Conservation (phyloP, 1,140 invertebrate genomes). For the Drosophila albomicans region DNA sequence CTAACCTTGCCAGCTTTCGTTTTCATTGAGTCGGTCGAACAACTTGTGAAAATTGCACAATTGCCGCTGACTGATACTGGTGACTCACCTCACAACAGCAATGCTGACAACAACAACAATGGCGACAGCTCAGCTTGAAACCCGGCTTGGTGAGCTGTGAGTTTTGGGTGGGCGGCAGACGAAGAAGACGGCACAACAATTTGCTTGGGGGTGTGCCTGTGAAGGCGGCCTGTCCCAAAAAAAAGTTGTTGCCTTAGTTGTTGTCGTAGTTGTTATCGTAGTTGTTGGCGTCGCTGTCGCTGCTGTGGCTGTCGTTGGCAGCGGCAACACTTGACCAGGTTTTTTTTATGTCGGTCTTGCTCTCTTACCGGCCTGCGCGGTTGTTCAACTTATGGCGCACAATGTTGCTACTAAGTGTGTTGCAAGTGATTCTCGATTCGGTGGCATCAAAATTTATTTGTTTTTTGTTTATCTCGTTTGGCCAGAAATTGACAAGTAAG, state of each 20-base stretch:
- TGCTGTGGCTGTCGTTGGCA: constrained; percentile 4
- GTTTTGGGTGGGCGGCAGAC: constrained; percentile 23
- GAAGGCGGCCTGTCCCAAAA: constrained; percentile 45
- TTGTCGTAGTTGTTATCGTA: background rate
- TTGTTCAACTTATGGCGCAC: constrained; percentile 58
- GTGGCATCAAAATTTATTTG: constrained; percentile 24
- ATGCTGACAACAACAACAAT: background rate
- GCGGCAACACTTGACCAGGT: constrained; percentile 35
- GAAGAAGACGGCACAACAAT: constrained; percentile 26
- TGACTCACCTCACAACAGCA: constrained; percentile 43
- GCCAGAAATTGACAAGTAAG: constrained; percentile 38
- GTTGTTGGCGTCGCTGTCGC: background rate
- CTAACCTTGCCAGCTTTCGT: constrained; percentile 72
- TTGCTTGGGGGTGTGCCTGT: constrained; percentile 36
- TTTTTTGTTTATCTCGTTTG: constrained; percentile 24
- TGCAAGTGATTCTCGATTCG: constrained; percentile 46
- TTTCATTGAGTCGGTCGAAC: constrained; percentile 48
- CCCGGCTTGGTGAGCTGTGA: constrained; percentile 4
- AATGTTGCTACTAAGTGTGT: constrained; percentile 9
- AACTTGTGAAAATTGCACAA: constrained; percentile 14
- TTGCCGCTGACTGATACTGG: background rate
- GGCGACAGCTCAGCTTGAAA: constrained; percentile 28
- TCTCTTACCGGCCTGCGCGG: constrained; percentile 39
- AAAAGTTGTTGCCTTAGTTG: constrained; percentile 12
- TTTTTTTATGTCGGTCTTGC: constrained; percentile 23